phyloP scores from a whole-genome alignment of 1,140 invertebrate species.

The Gonioctena quinquepunctata region DNA sequence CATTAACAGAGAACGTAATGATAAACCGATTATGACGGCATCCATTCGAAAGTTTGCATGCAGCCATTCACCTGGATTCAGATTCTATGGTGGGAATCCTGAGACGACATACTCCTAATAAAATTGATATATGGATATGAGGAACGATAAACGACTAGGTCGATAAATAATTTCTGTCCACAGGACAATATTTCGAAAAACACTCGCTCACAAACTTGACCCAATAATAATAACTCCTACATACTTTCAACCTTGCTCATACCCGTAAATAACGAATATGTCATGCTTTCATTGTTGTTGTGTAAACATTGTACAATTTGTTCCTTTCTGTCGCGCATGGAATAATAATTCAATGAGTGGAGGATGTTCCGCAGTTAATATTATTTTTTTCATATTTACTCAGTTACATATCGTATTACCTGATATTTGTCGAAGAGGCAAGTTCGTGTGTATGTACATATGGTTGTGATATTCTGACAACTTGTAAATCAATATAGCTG shows the following conservation, averaged over 20 bases:
- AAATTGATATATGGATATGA: neutral
- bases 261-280: neutral
- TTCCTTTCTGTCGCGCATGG: neutral
- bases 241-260: neutral
- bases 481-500: too few relatives aligned
- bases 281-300: neutral
- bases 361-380: too few relatives aligned
- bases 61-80: neutral
- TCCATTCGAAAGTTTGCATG: neutral
- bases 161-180: neutral
- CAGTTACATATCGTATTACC: too few relatives aligned
- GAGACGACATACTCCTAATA: neutral
- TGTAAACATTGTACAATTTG: neutral
- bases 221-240: neutral
- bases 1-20: too few relatives aligned
- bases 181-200: neutral
- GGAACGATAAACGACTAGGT: neutral
- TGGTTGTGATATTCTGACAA: too few relatives aligned
- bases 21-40: neutral
- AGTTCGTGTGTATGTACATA: too few relatives aligned
- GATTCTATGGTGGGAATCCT: neutral
- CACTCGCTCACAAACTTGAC: constrained; percentile 1
- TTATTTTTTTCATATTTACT: too few relatives aligned
- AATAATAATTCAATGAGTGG: too few relatives aligned
- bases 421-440: too few relatives aligned